These are phyloP conservation scores for Hydractinia echinata DNA, from an alignment of 30 jellyfish, hydroid and myxozoan species.

Conservation along the genomic window DNA sequence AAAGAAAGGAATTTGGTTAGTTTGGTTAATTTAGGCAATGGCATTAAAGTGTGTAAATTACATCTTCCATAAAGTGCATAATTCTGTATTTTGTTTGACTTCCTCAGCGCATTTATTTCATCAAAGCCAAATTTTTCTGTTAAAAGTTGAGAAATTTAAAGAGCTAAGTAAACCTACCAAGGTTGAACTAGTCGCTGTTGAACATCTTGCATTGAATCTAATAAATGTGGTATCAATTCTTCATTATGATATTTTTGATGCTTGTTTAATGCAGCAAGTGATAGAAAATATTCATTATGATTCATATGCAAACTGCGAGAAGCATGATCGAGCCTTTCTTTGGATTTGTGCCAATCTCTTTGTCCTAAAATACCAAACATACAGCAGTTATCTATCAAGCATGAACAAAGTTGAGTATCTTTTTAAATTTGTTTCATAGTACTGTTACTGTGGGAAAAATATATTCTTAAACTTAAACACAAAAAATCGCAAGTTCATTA, in stretches of 20 bases:
- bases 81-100: too few relatives aligned
- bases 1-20: too few relatives aligned
- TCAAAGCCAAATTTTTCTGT: too few relatives aligned
- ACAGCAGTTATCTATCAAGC: not conserved
- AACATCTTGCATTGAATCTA: conserved; percentile 69
- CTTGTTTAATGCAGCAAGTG: conserved; percentile 54
- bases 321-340: conserved; percentile 52
- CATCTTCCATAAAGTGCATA: too few relatives aligned
- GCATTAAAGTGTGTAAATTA: too few relatives aligned
- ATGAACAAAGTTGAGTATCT: too few relatives aligned
- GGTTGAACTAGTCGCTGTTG: conserved; percentile 51
- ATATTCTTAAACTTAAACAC: not conserved
- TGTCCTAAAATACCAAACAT: not conserved
- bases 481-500: not conserved
- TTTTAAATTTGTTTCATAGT: too few relatives aligned
- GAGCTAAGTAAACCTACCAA: conserved; percentile 41
- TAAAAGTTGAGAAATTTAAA: too few relatives aligned
- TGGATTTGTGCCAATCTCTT: conserved; percentile 66
- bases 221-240: conserved; percentile 48
- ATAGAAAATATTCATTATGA: conserved; percentile 71
- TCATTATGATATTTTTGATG: conserved; percentile 46
- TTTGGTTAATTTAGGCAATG: too few relatives aligned
- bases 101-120: too few relatives aligned
- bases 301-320: conserved; percentile 64
- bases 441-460: too few relatives aligned